These are phyloP conservation scores for Takifugu flavidus DNA, from an alignment of 2,113 vertebrate genomes.

Conservation along the genomic window DNA sequence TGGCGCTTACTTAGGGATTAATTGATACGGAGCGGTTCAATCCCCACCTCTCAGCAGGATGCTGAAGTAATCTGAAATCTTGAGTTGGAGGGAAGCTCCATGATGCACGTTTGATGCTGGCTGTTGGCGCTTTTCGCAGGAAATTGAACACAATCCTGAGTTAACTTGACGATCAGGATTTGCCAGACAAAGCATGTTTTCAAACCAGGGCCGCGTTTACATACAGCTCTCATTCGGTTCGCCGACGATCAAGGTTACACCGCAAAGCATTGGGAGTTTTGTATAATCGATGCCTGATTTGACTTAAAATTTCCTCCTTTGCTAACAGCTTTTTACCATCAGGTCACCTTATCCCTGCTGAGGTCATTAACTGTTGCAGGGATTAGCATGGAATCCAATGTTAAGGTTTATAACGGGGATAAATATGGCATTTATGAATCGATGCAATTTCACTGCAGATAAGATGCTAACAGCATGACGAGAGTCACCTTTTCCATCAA, in stretches of 20 bases:
- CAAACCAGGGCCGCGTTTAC: constrained; percentile 27
- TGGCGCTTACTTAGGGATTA: not conserved
- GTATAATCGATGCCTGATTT: constrained; percentile 29
- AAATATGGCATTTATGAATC: constrained; percentile 15
- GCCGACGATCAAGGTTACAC: constrained; percentile 42
- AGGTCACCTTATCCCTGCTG: constrained; percentile 21
- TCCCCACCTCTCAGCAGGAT: not conserved
- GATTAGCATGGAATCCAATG: constrained; percentile 23
- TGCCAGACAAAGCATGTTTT: constrained; percentile 20
- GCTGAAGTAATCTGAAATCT: not conserved
- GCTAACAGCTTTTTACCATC: constrained; percentile 33
- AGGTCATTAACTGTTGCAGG: constrained; percentile 14
- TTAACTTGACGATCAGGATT: constrained; percentile 6
- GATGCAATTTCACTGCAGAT: not conserved
- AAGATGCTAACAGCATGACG: no score
- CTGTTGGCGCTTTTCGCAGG: constrained; percentile 17
- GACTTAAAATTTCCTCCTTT: constrained; percentile 40
- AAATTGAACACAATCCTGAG: constrained; percentile 30
- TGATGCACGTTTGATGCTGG: not conserved
- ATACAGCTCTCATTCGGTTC: constrained; percentile 23
- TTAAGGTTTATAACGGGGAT: constrained; percentile 20
- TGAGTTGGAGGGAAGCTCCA: not conserved
- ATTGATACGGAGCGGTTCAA: not conserved
- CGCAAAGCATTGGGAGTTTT: constrained; percentile 30
- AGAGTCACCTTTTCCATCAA: constrained; percentile 27